Conservation (phyloP, 2,888 invertebrate species). For the Zaprionus bogoriensis region DNA sequence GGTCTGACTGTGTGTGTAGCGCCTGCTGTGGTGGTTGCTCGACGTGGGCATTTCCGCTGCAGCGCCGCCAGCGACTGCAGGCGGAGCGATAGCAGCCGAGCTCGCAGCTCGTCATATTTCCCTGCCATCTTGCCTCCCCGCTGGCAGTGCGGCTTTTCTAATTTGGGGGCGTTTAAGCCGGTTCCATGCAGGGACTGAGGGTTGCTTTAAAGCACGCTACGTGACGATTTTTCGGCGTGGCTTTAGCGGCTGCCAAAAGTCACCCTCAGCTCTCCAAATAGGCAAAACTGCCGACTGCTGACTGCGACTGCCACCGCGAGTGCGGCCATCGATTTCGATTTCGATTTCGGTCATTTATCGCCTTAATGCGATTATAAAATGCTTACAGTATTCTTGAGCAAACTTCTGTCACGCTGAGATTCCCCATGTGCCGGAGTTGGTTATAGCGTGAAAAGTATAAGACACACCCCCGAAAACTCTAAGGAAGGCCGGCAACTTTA, state of each 20-base stretch:
- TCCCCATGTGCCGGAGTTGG: conserved; percentile 50
- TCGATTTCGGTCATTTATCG: conserved; percentile 73
- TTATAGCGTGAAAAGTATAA: conserved; percentile 64
- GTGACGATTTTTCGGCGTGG: conserved; percentile 51
- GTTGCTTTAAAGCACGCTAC: conserved; percentile 67
- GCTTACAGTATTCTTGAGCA: conserved; percentile 49
- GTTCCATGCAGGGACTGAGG: conserved; percentile 50
- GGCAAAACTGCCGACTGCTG: conserved; percentile 59
- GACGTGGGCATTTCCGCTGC: conserved; percentile 53
- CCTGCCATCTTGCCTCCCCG: conserved; percentile 28
- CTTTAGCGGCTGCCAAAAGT: conserved; percentile 56
- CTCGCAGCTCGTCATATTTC: conserved; percentile 62
- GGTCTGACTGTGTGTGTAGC: conserved; percentile 11
- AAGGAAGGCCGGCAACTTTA: conserved; percentile 24
- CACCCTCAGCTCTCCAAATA: conserved; percentile 71
- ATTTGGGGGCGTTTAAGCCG: conserved; percentile 68
- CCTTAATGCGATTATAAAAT: conserved; percentile 77
- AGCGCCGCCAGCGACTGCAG: conserved; percentile 50
- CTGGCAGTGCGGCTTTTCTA: conserved; percentile 46
- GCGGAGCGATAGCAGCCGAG: conserved; percentile 50
- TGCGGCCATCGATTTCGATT: not conserved
- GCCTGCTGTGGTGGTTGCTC: conserved; percentile 38
- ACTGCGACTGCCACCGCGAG: conserved; percentile 30
- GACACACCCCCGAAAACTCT: conserved; percentile 41
- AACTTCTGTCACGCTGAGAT: conserved; percentile 52